Percentiles rank a stretch among this genome's conserved stretches.
Conservation (phyloP, 2,113 vertebrate species). For the Taurulus bubalis region DNA sequence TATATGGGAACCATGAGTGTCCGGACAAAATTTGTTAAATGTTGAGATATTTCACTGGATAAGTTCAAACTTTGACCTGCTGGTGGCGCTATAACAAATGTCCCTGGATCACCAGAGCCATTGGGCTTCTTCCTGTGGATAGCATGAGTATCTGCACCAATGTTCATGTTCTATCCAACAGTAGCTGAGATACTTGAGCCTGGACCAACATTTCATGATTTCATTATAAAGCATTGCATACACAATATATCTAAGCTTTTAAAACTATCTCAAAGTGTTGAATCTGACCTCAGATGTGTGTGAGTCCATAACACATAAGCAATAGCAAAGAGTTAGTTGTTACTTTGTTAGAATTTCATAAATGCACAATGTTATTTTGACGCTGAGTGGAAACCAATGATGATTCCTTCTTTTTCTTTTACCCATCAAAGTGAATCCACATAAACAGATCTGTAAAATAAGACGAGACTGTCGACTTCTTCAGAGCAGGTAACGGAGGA, state of each 20-base stretch:
- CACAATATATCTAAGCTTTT: no score
- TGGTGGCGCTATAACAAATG: no score
- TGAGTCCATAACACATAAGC: slow-evolving; percentile 4
- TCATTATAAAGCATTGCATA: no score
- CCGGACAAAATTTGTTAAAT: no score
- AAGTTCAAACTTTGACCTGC: no score
- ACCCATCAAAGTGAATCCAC: background rate
- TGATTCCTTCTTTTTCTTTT: no score
- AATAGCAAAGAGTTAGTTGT: background rate
- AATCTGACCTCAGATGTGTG: slow-evolving; percentile 25
- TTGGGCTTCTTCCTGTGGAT: background rate
- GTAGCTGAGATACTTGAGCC: no score
- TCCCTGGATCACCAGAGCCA: no score
- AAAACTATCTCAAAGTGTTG: slow-evolving; percentile 1
- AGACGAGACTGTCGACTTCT: background rate
- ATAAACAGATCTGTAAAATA: background rate
- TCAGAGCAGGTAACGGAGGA: background rate
- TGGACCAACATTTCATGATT: no score
- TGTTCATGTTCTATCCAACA: background rate
- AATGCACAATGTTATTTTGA: background rate
- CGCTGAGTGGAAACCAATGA: background rate
- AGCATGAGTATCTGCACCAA: no score
- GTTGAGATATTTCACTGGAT: background rate
- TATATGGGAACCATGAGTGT: no score
- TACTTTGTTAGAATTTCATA: background rate